phyloP scores from a whole-genome alignment of 1,140 invertebrate species.

The Amyelois transitella region DNA sequence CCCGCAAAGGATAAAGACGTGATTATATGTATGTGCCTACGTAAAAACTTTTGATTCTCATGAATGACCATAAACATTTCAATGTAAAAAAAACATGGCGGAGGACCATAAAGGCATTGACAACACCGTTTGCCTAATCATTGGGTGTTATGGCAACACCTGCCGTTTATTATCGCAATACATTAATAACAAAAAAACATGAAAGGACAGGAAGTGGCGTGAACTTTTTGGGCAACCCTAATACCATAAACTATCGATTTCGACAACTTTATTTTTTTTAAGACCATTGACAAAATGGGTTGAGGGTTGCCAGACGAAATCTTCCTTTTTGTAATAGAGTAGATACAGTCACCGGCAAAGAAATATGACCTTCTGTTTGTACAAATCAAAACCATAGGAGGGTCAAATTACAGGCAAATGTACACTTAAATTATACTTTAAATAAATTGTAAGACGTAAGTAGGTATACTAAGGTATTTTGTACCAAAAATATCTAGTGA shows the following conservation, averaged over 20 bases:
- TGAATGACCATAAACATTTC: conserved; percentile 4
- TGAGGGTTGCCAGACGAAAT: conserved; percentile 16
- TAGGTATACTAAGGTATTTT: no score
- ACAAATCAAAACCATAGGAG: no score
- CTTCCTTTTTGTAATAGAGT: no score
- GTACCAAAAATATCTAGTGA: no score
- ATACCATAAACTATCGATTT: conserved; percentile 33
- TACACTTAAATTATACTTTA: no score
- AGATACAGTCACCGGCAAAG: no score
- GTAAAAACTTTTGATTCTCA: background rate
- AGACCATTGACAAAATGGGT: conserved; percentile 38
- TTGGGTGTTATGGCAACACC: conserved; percentile 40
- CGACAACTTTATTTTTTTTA: conserved; percentile 37
- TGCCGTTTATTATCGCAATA: conserved; percentile 55
- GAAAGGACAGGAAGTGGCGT: conserved; percentile 54
- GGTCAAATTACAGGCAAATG: no score
- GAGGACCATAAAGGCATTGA: conserved; percentile 37
- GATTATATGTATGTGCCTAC: background rate
- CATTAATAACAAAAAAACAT: conserved; percentile 22
- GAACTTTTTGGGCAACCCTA: conserved; percentile 37
- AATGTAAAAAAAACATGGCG: conserved; percentile 28
- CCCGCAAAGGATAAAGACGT: no score
- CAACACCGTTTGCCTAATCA: conserved; percentile 47
- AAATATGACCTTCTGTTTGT: no score
- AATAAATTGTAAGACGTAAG: no score